These are phyloP conservation scores for Macrostomum cliftonense DNA, from an alignment of 2,888 invertebrate species.

Conservation along the genomic window DNA sequence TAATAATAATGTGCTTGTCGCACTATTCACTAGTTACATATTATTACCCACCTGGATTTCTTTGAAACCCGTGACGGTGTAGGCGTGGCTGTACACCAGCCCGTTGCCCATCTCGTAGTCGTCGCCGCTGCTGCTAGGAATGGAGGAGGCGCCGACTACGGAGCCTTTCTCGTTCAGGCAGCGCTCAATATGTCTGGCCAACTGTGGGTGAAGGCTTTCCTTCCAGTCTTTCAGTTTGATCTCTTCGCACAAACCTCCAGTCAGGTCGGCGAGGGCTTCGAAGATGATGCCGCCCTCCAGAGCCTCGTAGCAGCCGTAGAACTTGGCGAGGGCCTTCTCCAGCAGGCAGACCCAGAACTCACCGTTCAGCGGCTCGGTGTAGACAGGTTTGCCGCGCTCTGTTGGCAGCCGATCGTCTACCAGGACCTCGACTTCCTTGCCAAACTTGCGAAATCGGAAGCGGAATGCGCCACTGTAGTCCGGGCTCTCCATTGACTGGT, in stretches of 20 bases:
- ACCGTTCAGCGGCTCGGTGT: slow-evolving; percentile 39
- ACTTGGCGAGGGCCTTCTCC: slow-evolving; percentile 46
- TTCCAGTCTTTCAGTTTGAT: no score
- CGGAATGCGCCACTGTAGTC: slow-evolving; percentile 69
- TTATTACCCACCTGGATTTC: slow-evolving; percentile 23
- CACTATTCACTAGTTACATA: no score
- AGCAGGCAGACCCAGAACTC: slow-evolving; percentile 45
- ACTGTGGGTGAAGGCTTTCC: no score
- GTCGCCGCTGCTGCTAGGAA: no score
- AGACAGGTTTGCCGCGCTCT: slow-evolving; percentile 38
- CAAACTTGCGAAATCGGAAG: slow-evolving; percentile 83
- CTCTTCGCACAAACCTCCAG: no score
- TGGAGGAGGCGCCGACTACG: no score
- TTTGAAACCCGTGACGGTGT: slow-evolving; percentile 28
- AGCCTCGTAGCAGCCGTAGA: no score
- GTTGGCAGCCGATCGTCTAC: slow-evolving; percentile 41
- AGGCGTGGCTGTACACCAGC: slow-evolving; percentile 25
- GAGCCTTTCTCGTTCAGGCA: no score
- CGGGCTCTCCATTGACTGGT: slow-evolving; percentile 28
- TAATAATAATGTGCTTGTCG: no score
- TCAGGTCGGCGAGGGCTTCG: no score
- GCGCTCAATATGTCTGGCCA: no score
- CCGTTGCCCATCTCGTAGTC: slow-evolving; percentile 17
- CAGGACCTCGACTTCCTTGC: slow-evolving; percentile 61
- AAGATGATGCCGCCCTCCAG: no score